Percentiles rank a stretch among this genome's conserved stretches.
Conservation (phyloP, 1,140 invertebrate genomes). For the Mercenaria mercenaria region DNA sequence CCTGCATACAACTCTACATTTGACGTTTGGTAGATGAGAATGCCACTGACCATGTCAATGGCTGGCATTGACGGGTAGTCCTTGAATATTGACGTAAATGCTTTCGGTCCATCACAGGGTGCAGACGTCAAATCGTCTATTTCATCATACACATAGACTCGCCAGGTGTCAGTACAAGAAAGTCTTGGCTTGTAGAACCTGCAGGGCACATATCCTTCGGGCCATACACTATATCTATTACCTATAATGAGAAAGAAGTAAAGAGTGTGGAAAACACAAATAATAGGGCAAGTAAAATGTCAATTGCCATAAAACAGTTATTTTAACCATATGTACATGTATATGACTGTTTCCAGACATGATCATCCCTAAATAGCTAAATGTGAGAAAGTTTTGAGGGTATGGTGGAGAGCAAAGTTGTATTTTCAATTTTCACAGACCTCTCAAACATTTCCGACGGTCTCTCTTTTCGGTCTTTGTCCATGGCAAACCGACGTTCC, state of each 20-base stretch:
- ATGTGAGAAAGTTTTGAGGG: too few relatives aligned
- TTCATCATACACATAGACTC: conserved; percentile 2
- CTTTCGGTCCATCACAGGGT: background rate
- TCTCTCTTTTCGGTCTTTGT: too few relatives aligned
- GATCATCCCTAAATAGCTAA: too few relatives aligned
- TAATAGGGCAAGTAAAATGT: too few relatives aligned
- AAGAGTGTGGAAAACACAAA: too few relatives aligned
- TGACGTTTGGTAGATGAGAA: background rate
- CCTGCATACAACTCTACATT: background rate
- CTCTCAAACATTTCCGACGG: too few relatives aligned
- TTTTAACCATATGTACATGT: too few relatives aligned
- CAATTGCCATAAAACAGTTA: too few relatives aligned
- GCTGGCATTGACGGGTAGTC: background rate
- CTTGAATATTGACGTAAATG: background rate
- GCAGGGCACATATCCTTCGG: background rate
- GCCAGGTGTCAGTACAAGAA: background rate
- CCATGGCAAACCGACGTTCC: too few relatives aligned
- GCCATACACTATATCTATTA: conserved; percentile 6
- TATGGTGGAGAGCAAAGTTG: too few relatives aligned
- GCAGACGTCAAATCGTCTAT: background rate
- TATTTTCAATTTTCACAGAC: too few relatives aligned
- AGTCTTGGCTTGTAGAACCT: background rate
- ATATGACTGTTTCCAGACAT: too few relatives aligned
- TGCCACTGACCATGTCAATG: background rate
- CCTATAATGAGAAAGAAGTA: background rate